Percentiles rank a stretch among this genome's conserved stretches.
Evolutionary conservation across 1,140 invertebrate genomes (phyloP).

Genomic region (Homarus americanus): DNA sequence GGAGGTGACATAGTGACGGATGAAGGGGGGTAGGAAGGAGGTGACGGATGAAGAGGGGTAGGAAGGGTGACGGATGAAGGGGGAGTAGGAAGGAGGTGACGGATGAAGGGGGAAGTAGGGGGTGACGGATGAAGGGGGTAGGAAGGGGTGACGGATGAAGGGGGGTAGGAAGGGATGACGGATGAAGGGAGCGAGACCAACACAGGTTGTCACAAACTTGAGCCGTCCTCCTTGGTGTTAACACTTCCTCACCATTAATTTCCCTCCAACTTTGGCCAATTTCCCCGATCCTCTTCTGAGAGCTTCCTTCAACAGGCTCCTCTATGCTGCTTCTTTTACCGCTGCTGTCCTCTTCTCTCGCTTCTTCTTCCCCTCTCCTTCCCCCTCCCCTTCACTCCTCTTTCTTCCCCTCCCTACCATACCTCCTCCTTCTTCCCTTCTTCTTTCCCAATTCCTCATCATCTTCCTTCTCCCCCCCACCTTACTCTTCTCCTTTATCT

Average conservation of each 20-base stretch:
- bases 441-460: background rate
- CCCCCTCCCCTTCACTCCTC: background rate
- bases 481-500: background rate
- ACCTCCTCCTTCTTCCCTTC: background rate
- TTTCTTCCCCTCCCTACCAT: background rate
- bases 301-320: background rate
- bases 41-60: no score
- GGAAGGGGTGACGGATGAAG: no score
- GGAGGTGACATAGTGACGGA: no score
- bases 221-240: background rate
- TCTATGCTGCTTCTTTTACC: no score
- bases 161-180: no score
- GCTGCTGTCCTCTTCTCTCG: background rate
- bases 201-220: no score
- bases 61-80: no score
- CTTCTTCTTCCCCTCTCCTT: background rate
- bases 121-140: no score
- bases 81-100: no score
- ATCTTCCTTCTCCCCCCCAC: background rate
- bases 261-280: conserved; percentile 14
- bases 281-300: background rate
- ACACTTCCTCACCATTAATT: background rate
- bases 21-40: no score
- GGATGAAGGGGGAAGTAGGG: no score
- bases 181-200: no score